Conservation (phyloP, 23 tunicate species). For the Halocynthia aurantium region DNA sequence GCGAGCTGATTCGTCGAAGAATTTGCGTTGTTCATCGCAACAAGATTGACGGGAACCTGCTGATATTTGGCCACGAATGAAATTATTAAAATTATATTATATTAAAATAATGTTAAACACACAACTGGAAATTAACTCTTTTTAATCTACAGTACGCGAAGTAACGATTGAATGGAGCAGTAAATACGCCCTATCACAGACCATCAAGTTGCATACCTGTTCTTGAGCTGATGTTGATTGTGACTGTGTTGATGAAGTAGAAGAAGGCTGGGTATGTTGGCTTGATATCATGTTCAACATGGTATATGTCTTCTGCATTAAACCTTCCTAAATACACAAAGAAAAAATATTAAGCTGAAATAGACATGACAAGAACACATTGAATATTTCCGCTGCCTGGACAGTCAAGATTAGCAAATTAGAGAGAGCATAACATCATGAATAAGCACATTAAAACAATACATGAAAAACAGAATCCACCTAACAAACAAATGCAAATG, state of each 20-base stretch:
- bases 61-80: background rate
- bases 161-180: no score
- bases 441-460: no score
- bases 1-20: background rate
- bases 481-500: no score
- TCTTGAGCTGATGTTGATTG: slow-evolving; percentile 3
- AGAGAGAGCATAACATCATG: no score
- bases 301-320: slow-evolving; percentile 61
- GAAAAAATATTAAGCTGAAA: background rate
- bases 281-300: slow-evolving; percentile 45
- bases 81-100: no score
- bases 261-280: slow-evolving; percentile 29
- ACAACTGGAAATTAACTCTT: no score
- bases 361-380: background rate
- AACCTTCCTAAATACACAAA: slow-evolving; percentile 24
- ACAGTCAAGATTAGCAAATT: background rate
- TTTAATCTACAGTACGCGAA: no score
- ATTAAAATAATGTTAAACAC: no score
- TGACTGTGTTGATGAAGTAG: slow-evolving; percentile 24
- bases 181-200: no score
- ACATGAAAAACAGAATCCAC: no score
- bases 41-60: slow-evolving; percentile 15
- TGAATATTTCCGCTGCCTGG: background rate
- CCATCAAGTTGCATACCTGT: background rate
- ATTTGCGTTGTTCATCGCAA: slow-evolving; percentile 22